Evolutionary conservation across 64 coral and sea anemone genomes (phyloP).

Genomic region (Pocillopora damicornis): DNA sequence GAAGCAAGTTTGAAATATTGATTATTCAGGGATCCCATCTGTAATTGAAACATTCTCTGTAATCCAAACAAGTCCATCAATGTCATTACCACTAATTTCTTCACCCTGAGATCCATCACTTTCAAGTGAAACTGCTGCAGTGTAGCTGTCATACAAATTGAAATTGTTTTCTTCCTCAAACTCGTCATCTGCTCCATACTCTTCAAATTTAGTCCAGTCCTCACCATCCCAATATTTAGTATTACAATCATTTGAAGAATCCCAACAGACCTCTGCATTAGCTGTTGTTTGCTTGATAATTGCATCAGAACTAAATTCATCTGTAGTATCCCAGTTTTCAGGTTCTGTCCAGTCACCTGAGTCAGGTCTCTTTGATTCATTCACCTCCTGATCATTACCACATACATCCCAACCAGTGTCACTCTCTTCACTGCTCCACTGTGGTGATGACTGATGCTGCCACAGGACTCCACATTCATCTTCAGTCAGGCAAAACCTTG

Average conservation of each 20-base stretch:
- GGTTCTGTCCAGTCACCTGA: background rate
- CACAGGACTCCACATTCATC: slow-evolving; percentile 38
- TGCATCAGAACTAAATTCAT: background rate
- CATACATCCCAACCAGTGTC: slow-evolving; percentile 10
- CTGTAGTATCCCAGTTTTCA: slow-evolving; percentile 36
- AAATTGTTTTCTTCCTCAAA: background rate
- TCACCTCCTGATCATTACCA: background rate
- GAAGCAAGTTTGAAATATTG: background rate
- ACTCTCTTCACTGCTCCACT: slow-evolving; percentile 38
- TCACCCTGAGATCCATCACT: slow-evolving; percentile 14
- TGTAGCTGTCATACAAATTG: background rate
- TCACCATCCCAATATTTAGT: slow-evolving; percentile 32
- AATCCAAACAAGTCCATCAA: slow-evolving; percentile 32
- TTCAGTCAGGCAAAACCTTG: slow-evolving; percentile 36
- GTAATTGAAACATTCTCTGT: background rate
- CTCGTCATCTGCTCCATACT: background rate
- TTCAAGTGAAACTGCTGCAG: background rate
- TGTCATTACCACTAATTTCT: slow-evolving; percentile 9
- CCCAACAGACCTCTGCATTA: slow-evolving; percentile 10
- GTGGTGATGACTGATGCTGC: background rate
- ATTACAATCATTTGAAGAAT: background rate
- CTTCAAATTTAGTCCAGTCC: slow-evolving; percentile 32
- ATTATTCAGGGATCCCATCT: background rate
- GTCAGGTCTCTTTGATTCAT: background rate
- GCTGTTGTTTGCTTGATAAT: background rate